phyloP scores from a whole-genome alignment of 2,113 vertebrate genomes.

The Aspidoscelis tigris region DNA sequence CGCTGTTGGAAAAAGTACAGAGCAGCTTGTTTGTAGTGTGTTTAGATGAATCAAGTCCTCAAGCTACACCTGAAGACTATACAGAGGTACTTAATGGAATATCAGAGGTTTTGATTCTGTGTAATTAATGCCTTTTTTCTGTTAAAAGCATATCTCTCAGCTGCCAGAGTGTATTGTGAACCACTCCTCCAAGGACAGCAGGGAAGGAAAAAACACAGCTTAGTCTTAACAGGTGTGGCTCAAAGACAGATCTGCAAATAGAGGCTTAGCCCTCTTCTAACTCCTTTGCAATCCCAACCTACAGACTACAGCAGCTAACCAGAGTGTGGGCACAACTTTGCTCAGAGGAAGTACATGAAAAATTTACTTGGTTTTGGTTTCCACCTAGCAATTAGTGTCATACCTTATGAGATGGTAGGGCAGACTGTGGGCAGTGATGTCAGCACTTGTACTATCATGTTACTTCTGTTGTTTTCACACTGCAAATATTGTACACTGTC shows the following conservation, averaged over 20 bases:
- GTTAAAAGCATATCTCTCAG: background rate
- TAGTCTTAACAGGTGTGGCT: no score
- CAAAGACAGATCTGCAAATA: no score
- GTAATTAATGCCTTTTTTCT: background rate
- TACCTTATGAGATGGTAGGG: background rate
- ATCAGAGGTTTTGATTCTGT: background rate
- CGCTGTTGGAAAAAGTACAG: slow-evolving; percentile 89
- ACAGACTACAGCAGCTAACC: background rate
- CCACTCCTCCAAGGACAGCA: no score
- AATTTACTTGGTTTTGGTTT: background rate
- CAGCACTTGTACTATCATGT: no score
- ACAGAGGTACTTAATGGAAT: slow-evolving; percentile 77
- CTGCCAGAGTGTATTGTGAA: no score
- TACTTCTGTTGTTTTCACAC: background rate
- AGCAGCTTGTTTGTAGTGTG: slow-evolving; percentile 85
- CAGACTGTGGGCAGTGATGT: background rate
- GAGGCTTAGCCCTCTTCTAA: no score
- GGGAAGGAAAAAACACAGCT: no score
- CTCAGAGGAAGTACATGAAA: slow-evolving; percentile 3
- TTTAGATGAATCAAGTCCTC: slow-evolving; percentile 85
- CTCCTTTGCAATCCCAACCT: no score
- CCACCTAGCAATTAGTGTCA: background rate
- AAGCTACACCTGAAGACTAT: slow-evolving; percentile 86
- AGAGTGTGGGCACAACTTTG: background rate
- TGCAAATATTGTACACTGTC: background rate